Evolutionary conservation across 2,888 invertebrate genomes (phyloP).

Genomic region (Pristionchus fissidentatus): DNA sequence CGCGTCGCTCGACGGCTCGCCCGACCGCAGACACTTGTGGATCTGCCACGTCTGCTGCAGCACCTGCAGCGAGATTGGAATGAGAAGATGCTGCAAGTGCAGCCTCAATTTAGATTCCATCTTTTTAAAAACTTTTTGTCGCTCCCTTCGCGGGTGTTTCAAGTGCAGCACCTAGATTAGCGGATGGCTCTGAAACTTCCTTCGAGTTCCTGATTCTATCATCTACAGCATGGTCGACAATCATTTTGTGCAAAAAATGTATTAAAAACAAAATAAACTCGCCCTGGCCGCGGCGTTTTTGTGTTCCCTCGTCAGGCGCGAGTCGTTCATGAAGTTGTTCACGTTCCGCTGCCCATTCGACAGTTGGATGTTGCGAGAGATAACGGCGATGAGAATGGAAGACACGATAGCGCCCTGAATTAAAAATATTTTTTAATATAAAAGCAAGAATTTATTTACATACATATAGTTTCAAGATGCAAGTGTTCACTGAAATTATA

Average conservation of each 20-base stretch:
- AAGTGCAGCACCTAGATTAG: no score
- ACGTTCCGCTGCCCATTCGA: constrained; percentile 97
- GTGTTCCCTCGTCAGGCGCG: constrained; percentile 97
- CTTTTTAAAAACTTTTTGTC: not conserved
- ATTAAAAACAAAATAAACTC: not conserved
- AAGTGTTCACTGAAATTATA: no score
- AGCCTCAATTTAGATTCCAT: no score
- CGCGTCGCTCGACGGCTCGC: constrained; percentile 61
- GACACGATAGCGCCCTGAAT: constrained; percentile 96
- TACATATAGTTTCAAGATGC: not conserved
- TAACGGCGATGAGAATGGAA: constrained; percentile 97
- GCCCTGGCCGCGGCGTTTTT: constrained; percentile 99
- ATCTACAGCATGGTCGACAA: not conserved
- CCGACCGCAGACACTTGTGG: constrained; percentile 84
- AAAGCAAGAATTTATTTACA: not conserved
- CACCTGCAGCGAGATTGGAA: constrained; percentile 57
- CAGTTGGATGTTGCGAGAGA: constrained; percentile 97
- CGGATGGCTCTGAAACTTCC: not conserved
- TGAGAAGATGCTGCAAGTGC: no score
- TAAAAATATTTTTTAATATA: not conserved
- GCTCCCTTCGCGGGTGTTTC: no score
- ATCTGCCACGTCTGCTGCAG: constrained; percentile 99
- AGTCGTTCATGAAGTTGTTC: constrained; percentile 99
- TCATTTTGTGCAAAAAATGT: not conserved
- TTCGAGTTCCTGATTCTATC: not conserved